A percentile compares a stretch with the other conserved stretches of the same genome.
Evolutionary conservation across 2,888 invertebrate species (phyloP).

Genomic region (Seira ritae): DNA sequence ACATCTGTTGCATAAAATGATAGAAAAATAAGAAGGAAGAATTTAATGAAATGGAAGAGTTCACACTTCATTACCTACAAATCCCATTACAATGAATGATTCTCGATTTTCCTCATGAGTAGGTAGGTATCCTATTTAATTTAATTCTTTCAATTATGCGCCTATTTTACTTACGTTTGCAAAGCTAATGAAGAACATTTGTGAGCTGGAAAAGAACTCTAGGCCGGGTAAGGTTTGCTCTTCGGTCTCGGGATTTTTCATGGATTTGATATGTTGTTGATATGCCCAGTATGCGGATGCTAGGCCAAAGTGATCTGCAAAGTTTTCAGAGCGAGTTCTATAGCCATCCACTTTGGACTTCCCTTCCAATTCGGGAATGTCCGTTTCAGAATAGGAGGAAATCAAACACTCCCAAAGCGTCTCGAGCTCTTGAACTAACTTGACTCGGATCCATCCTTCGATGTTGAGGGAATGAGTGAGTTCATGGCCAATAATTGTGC

Average conservation of each 20-base stretch:
- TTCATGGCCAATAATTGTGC: constrained; percentile 65
- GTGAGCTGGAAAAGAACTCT: constrained; percentile 56
- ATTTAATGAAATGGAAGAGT: constrained; percentile 19
- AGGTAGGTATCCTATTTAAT: background rate
- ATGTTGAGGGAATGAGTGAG: constrained; percentile 63
- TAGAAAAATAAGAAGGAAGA: background rate
- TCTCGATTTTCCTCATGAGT: background rate
- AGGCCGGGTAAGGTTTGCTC: constrained; percentile 50
- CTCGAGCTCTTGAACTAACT: constrained; percentile 56
- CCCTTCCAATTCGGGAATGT: constrained; percentile 65
- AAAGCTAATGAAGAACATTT: constrained; percentile 68
- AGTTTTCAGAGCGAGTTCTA: constrained; percentile 65
- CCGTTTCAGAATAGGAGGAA: constrained; percentile 55
- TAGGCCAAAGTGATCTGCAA: constrained; percentile 67
- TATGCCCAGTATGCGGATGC: constrained; percentile 62
- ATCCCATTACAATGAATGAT: constrained; percentile 8
- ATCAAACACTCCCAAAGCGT: constrained; percentile 60
- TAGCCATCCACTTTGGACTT: constrained; percentile 65
- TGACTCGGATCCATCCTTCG: constrained; percentile 64
- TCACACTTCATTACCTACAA: constrained; percentile 21
- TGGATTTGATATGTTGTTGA: constrained; percentile 46
- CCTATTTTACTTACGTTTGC: constrained; percentile 58
- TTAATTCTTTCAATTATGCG: background rate
- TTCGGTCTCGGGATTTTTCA: background rate
- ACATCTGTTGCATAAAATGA: constrained; percentile 53